phyloP scores from a whole-genome alignment of 2,888 invertebrate genomes.

The Hyposoter dolosus region DNA sequence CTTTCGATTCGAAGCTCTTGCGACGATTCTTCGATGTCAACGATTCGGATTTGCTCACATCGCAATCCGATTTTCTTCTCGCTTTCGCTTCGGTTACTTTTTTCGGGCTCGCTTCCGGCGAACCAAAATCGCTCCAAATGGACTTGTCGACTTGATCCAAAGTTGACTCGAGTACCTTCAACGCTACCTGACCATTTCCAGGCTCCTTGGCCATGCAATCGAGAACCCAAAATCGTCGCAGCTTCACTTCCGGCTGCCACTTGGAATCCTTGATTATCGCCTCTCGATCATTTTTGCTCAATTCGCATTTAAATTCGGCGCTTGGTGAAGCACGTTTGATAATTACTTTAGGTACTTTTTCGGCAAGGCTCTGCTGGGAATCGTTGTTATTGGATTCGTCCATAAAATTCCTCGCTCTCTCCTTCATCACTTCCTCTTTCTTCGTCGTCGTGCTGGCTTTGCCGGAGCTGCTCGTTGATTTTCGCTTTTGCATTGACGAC shows the following conservation, averaged over 20 bases:
- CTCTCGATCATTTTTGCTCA: constrained; percentile 78
- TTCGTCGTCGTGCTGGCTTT: constrained; percentile 52
- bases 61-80: constrained; percentile 72
- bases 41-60: constrained; percentile 51
- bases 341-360: constrained; percentile 83
- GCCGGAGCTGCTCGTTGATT: constrained; percentile 18
- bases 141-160: constrained; percentile 29
- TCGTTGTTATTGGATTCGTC: constrained; percentile 48
- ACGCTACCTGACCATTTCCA: constrained; percentile 76
- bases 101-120: neutral
- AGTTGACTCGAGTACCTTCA: constrained; percentile 67
- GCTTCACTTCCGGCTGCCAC: constrained; percentile 82
- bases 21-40: constrained; percentile 36
- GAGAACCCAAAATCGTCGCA: constrained; percentile 79
- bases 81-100: constrained; percentile 64
- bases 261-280: constrained; percentile 76
- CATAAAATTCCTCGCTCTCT: constrained; percentile 14
- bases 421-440: constrained; percentile 50
- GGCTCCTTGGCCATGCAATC: constrained; percentile 82
- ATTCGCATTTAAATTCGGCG: constrained; percentile 82
- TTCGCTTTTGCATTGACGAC: constrained; percentile 22
- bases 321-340: constrained; percentile 82
- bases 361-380: constrained; percentile 71
- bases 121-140: constrained; percentile 18
- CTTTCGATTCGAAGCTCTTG: constrained; percentile 49